Evolutionary conservation across 2,797 vertebrate species (phyloP).

Genomic region (Psittacula echo): DNA sequence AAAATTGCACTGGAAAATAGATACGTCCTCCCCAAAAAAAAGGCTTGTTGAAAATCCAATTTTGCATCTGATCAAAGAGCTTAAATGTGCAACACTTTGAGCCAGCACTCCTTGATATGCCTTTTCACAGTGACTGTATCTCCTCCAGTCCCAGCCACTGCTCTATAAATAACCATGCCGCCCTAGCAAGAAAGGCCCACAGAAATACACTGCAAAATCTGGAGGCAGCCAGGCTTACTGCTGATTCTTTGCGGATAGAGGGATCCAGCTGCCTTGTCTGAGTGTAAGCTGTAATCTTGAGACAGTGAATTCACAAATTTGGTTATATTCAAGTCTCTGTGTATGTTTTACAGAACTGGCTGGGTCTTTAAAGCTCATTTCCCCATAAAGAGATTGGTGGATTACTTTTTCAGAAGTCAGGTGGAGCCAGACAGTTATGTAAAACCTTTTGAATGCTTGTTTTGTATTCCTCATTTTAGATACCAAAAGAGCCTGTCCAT

Average conservation of each 20-base stretch:
- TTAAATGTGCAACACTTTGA: background rate
- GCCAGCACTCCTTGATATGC: background rate
- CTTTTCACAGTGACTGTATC: background rate
- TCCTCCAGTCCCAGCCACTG: background rate
- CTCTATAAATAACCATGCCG: background rate
- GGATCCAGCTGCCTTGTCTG: background rate
- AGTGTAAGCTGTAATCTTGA: background rate
- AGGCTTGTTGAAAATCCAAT: background rate
- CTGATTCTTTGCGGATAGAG: background rate
- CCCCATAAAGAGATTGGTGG: background rate
- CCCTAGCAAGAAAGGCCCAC: background rate
- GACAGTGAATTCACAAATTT: background rate
- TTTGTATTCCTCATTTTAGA: background rate
- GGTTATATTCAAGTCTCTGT: background rate
- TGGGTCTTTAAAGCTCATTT: background rate
- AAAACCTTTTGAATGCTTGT: background rate
- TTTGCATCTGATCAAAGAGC: background rate
- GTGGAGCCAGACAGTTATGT: background rate
- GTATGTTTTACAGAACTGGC: background rate
- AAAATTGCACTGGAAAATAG: background rate
- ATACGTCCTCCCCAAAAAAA: fast-evolving
- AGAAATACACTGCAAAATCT: background rate
- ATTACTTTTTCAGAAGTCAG: background rate
- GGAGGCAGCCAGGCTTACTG: background rate
- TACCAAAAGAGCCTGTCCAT: background rate